Evolutionary conservation across 35 echinoderm and acorn worm species (phyloP), one percentile per base, ranked within the genome.

Genomic region (Diadema setosum): DNA sequence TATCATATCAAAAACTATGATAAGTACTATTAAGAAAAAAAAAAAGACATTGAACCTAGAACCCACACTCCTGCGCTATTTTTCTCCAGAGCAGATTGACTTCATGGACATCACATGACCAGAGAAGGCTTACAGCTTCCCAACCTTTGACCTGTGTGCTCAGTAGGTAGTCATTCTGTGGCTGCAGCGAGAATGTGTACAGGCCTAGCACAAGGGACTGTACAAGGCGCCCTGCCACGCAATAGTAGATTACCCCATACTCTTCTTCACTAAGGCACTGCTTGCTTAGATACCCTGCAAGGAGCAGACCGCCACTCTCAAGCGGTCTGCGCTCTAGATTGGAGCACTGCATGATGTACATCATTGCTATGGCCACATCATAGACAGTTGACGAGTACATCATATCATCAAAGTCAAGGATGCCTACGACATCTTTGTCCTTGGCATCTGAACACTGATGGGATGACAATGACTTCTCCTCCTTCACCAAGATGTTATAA

Each of bases 341-440:
- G 33, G 35, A 46, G 45, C 34, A 60, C 37, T 67, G 55, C 58
- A 90, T 67, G 32, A 82, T 70, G 37, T 65, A 69, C 45, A 29
- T 46, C 81, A 90, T 42, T 0, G 80, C 80, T 20, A 46, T 83
- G 16, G 56, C 80, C 2, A 83, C 15, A 23, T 90, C 88, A 50
- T 83, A 90, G 39, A 90, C 80, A 32, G 49, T 46, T 31, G 16
- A 84, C 2, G 46, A 60, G 59, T 90, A 70, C 16, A 33, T 45
- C 2, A 69, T 64, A 46, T 90, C 88, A 46, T 52, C 58, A 39
- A 83, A 90, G 58, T 90, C 88, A 11, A 90, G 23, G 21, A 90
- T 32, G 23, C 88, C 88, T 24, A 34, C 25, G 23, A 90, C 52
- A 39, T 83, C 80, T 42, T 90, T 61, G 1, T 65, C 42, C 3